Percentiles rank a stretch among this genome's conserved stretches.
These are phyloP conservation scores for Cantharis rustica DNA, from an alignment of 2,888 invertebrate genomes.

Conservation along the genomic window DNA sequence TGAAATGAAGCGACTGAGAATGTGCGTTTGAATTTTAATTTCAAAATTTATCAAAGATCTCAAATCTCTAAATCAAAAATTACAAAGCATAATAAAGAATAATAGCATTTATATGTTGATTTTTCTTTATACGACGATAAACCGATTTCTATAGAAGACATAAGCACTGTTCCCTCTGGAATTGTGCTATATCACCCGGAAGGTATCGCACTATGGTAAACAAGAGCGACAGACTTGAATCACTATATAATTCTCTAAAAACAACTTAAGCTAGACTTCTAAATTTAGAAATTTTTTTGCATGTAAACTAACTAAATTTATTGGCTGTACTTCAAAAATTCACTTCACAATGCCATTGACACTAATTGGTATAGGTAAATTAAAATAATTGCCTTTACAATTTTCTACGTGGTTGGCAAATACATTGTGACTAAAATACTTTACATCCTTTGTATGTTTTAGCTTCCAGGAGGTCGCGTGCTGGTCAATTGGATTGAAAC, in stretches of 20 bases:
- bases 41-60: neutral
- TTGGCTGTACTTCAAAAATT: neutral
- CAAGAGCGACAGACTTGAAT: slow-evolving; percentile 25
- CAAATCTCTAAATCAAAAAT: slow-evolving; percentile 50
- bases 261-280: slow-evolving; percentile 44
- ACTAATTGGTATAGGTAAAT: neutral
- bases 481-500: neutral
- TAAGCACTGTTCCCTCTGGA: slow-evolving; percentile 8
- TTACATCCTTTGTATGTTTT: neutral
- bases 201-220: slow-evolving; percentile 24
- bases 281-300: slow-evolving; percentile 47
- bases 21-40: neutral
- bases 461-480: neutral
- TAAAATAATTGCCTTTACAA: neutral
- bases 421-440: neutral
- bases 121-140: slow-evolving; percentile 30
- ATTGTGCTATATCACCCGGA: slow-evolving; percentile 5
- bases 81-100: slow-evolving; percentile 53
- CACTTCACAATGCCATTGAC: neutral
- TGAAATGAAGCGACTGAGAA: neutral
- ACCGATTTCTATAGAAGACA: slow-evolving; percentile 10
- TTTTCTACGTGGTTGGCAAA: neutral
- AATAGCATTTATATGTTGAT: slow-evolving; percentile 55
- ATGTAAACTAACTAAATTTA: slow-evolving; percentile 14
- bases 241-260: slow-evolving; percentile 36